phyloP scores from a whole-genome alignment of 2,797 vertebrate species.

The Triplophysa yarkandensis region DNA sequence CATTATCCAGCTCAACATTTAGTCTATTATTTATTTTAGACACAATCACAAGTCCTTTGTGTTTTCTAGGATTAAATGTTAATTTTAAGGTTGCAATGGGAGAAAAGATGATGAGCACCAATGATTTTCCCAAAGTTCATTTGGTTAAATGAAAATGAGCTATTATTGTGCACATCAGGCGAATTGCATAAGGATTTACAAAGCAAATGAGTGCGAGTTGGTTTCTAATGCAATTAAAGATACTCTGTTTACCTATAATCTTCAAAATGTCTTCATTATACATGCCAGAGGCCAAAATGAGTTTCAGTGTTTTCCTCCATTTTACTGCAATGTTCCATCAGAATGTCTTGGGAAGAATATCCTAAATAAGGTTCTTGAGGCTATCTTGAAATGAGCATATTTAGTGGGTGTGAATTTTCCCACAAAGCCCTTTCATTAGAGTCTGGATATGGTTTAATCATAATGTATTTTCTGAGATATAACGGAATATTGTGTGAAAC shows the following conservation, averaged over 20 bases:
- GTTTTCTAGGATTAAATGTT: slow-evolving; percentile 1
- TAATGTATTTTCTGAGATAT: slow-evolving; percentile 49
- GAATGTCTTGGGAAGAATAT: slow-evolving; percentile 64
- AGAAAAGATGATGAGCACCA: slow-evolving; percentile 2
- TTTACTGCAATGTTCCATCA: slow-evolving; percentile 61
- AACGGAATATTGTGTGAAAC: slow-evolving; percentile 28
- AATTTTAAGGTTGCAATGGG: background rate
- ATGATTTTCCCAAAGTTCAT: slow-evolving; percentile 24
- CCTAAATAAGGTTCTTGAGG: no score
- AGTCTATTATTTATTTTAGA: background rate
- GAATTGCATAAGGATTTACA: slow-evolving; percentile 35
- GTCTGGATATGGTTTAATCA: slow-evolving; percentile 47
- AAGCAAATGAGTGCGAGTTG: slow-evolving; percentile 38
- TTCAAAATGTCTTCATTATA: slow-evolving; percentile 45
- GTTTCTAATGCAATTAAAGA: slow-evolving; percentile 44
- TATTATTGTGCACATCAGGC: slow-evolving; percentile 10
- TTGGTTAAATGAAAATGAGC: slow-evolving; percentile 32
- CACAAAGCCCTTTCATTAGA: slow-evolving; percentile 35
- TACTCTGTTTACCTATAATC: slow-evolving; percentile 46
- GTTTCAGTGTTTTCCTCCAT: slow-evolving; percentile 41
- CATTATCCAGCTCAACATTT: background rate
- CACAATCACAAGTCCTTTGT: background rate
- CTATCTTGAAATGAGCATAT: slow-evolving; percentile 61
- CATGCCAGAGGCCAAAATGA: slow-evolving; percentile 61
- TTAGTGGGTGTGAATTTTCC: slow-evolving; percentile 57